phyloP scores from a whole-genome alignment of 2,797 vertebrate genomes.

The Sebastes iracundus region DNA sequence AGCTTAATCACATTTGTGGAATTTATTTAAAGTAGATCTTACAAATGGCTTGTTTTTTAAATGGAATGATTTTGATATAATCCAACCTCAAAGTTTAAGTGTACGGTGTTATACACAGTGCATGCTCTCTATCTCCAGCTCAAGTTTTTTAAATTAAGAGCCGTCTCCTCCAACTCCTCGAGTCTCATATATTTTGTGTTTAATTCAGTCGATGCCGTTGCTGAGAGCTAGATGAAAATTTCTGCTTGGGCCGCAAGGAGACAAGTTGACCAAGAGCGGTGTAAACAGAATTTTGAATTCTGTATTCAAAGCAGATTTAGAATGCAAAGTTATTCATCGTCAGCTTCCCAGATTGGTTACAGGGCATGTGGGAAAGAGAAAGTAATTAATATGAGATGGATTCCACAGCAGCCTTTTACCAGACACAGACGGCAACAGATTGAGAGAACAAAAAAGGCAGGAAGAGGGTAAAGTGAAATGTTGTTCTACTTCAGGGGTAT shows the following conservation, averaged over 20 bases:
- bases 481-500: constrained; percentile 53
- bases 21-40: background rate
- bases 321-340: constrained; percentile 84
- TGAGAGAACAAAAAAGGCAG: constrained; percentile 69
- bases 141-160: constrained; percentile 16
- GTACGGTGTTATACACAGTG: background rate
- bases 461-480: constrained; percentile 64
- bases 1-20: background rate
- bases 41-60: constrained; percentile 2
- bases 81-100: background rate
- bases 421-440: constrained; percentile 63
- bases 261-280: constrained; percentile 70
- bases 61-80: background rate
- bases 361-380: constrained; percentile 75
- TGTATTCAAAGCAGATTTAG: constrained; percentile 75
- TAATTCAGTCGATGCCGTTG: constrained; percentile 49
- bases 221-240: constrained; percentile 53
- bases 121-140: background rate
- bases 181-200: constrained; percentile 28
- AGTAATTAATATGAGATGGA: constrained; percentile 81
- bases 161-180: background rate
- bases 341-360: constrained; percentile 80
- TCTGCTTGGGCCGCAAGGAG: constrained; percentile 45
- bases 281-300: constrained; percentile 78
- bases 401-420: constrained; percentile 74